Conservation (phyloP, 2,113 vertebrate species). For the Etheostoma spectabile region DNA sequence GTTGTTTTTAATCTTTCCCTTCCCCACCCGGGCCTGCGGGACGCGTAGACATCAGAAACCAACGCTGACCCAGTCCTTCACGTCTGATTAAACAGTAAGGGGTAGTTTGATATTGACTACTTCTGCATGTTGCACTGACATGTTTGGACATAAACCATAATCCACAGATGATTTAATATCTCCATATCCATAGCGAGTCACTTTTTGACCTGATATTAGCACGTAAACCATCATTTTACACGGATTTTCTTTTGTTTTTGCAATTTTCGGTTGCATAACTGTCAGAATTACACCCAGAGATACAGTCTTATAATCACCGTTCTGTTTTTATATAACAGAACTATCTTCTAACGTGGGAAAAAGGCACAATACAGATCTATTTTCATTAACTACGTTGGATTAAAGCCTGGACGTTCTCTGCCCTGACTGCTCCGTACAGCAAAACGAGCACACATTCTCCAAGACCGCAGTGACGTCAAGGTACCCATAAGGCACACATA, state of each 20-base stretch:
- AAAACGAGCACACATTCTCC: constrained; percentile 36
- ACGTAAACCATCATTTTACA: no score
- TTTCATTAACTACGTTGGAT: not conserved
- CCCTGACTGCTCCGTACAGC: not conserved
- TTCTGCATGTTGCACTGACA: not conserved
- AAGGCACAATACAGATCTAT: accelerated
- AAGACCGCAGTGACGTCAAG: constrained; percentile 22
- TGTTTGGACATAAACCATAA: not conserved
- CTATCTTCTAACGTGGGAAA: not conserved
- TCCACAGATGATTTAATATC: not conserved
- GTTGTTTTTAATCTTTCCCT: not conserved
- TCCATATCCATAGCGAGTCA: not conserved
- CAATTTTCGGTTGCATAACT: not conserved
- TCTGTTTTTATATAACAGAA: accelerated
- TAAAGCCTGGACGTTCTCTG: not conserved
- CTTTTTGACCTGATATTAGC: accelerated
- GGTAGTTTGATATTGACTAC: not conserved
- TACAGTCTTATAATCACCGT: accelerated
- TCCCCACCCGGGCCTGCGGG: constrained; percentile 25
- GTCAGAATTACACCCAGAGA: accelerated
- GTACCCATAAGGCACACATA: no score
- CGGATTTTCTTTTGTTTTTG: not conserved
- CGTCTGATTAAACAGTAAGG: accelerated
- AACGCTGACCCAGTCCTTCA: not conserved
- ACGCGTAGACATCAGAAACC: accelerated